Conservation (phyloP, 2,113 vertebrate genomes). For the Shinisaurus crocodilurus region DNA sequence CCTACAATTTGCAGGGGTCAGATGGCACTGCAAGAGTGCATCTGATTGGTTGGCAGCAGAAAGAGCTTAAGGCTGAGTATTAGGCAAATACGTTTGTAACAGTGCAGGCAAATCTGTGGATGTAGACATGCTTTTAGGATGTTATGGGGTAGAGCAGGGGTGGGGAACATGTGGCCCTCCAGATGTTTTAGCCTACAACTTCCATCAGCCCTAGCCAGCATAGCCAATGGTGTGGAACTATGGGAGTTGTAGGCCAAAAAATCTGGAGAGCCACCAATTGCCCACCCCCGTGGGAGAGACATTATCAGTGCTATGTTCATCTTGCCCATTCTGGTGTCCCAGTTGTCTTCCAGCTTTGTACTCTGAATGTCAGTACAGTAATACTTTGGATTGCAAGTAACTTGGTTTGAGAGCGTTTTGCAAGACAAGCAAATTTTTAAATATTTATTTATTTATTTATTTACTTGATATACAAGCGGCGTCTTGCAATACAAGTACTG, state of each 20-base stretch:
- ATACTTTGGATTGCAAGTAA: too few relatives aligned
- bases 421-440: too few relatives aligned
- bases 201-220: too few relatives aligned
- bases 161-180: too few relatives aligned
- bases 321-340: background rate
- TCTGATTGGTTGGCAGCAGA: background rate
- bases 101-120: background rate
- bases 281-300: background rate
- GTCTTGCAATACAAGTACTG: too few relatives aligned
- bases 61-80: background rate
- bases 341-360: background rate
- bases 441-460: too few relatives aligned
- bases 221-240: too few relatives aligned
- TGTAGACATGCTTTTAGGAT: background rate
- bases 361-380: background rate
- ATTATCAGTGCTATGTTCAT: background rate
- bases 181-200: too few relatives aligned
- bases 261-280: too few relatives aligned
- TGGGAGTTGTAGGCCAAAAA: too few relatives aligned
- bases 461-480: too few relatives aligned
- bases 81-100: background rate
- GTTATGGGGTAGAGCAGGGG: background rate
- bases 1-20: background rate
- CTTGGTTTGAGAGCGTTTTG: too few relatives aligned
- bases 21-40: background rate